Evolutionary conservation across 1,140 invertebrate species (phyloP).

Genomic region (Microvelia longipes): DNA sequence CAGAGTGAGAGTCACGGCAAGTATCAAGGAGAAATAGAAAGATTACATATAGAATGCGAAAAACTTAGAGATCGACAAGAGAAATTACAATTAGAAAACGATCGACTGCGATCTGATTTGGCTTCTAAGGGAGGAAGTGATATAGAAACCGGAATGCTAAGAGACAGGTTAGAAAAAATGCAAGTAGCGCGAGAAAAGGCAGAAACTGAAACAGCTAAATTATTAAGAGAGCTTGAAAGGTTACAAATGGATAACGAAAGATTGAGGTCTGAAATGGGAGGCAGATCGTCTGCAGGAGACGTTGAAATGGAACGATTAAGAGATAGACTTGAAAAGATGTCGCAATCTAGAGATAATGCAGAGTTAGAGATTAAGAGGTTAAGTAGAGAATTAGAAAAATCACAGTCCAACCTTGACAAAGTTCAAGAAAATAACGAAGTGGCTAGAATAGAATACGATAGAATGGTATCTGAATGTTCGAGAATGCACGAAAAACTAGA

Average conservation of each 20-base stretch:
- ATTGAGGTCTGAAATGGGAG: conserved; percentile 30
- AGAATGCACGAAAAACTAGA: conserved; percentile 61
- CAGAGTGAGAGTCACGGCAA: conserved; percentile 53
- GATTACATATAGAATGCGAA: conserved; percentile 67
- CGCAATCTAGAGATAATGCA: conserved; percentile 54
- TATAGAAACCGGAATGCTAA: conserved; percentile 64
- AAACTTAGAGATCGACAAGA: conserved; percentile 70
- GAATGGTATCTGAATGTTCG: conserved; percentile 59
- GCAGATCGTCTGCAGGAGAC: conserved; percentile 33
- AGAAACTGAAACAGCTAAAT: conserved; percentile 65
- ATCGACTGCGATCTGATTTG: conserved; percentile 50
- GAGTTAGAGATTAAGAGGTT: conserved; percentile 69
- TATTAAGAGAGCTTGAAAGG: conserved; percentile 62
- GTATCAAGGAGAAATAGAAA: conserved; percentile 56
- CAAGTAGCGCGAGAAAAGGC: conserved; percentile 60
- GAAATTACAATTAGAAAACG: conserved; percentile 60
- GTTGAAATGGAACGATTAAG: conserved; percentile 67
- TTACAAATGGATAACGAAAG: conserved; percentile 31
- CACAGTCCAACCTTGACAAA: conserved; percentile 61
- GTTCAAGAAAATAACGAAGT: conserved; percentile 63
- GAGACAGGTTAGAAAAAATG: conserved; percentile 74
- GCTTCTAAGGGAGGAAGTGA: conserved; percentile 32
- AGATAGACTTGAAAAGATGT: conserved; percentile 71
- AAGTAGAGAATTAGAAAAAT: conserved; percentile 72
- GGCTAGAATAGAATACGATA: conserved; percentile 64